These are phyloP conservation scores for Oligia strigilis DNA, from an alignment of 2,888 invertebrate genomes.

Conservation along the genomic window DNA sequence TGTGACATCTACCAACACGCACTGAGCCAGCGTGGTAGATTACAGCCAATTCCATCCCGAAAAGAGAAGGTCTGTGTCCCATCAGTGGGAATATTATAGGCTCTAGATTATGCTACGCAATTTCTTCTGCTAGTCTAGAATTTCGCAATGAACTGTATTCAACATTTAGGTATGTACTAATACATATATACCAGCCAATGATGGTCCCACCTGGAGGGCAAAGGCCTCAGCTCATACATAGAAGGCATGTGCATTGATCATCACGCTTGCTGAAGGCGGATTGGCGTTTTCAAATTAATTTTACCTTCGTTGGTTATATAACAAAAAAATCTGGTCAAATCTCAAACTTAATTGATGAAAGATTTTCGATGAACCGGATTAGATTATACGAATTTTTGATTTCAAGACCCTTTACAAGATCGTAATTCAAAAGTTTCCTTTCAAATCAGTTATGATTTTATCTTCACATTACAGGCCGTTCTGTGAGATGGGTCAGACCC, in stretches of 20 bases:
- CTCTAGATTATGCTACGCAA: too few relatives aligned
- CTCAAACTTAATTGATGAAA: background rate
- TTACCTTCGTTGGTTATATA: background rate
- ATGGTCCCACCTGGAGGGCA: background rate
- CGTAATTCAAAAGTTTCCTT: background rate
- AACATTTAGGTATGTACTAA: background rate
- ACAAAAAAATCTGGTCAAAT: background rate
- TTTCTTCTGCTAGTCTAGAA: too few relatives aligned
- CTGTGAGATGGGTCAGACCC: background rate
- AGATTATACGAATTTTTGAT: background rate
- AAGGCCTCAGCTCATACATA: background rate
- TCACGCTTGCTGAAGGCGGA: background rate
- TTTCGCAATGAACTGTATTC: background rate
- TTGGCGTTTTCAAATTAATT: background rate
- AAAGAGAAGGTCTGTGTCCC: too few relatives aligned
- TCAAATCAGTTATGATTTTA: constrained; percentile 5
- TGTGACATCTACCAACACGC: too few relatives aligned
- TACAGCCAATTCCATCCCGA: too few relatives aligned
- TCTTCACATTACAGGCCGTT: background rate
- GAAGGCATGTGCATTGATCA: background rate
- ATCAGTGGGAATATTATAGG: too few relatives aligned
- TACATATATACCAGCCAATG: background rate
- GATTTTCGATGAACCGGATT: background rate
- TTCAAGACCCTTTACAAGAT: background rate
- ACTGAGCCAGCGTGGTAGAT: too few relatives aligned